These are phyloP conservation scores for Andrena marginata DNA, from an alignment of 2,888 invertebrate species.

Conservation along the genomic window DNA sequence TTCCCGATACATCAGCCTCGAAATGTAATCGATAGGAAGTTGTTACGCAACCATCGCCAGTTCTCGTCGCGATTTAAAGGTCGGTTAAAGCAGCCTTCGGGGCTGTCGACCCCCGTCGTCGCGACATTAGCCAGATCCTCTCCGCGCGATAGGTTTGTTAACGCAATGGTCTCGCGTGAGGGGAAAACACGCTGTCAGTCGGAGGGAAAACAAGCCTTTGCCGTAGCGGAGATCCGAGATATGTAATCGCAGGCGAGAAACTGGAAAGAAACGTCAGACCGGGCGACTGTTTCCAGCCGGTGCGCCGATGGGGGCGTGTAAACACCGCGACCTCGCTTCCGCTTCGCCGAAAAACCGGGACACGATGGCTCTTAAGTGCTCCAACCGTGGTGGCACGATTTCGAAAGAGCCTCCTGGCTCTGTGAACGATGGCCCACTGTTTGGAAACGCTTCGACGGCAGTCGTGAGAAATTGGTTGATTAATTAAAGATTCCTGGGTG, in stretches of 20 bases:
- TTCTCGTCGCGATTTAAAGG: slow-evolving; percentile 25
- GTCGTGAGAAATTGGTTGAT: neutral
- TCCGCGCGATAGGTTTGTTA: slow-evolving; percentile 22
- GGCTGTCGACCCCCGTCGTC: slow-evolving; percentile 9
- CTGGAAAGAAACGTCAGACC: slow-evolving; percentile 55
- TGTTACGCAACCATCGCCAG: neutral
- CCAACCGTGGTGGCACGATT: slow-evolving; percentile 13
- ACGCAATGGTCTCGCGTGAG: slow-evolving; percentile 28
- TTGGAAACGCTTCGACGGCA: neutral
- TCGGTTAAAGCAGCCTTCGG: neutral
- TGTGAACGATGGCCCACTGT: neutral
- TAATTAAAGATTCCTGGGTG: neutral
- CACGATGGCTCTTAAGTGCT: slow-evolving; percentile 31
- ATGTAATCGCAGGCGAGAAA: slow-evolving; percentile 58
- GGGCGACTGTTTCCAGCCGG: slow-evolving; percentile 37
- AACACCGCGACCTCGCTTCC: slow-evolving; percentile 52
- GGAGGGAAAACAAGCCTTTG: slow-evolving; percentile 39
- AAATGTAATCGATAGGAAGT: slow-evolving; percentile 1
- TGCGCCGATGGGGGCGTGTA: slow-evolving; percentile 54
- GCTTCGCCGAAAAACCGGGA: slow-evolving; percentile 16
- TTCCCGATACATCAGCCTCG: neutral
- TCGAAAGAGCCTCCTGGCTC: neutral
- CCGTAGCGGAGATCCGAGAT: slow-evolving; percentile 48
- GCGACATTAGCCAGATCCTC: slow-evolving; percentile 36
- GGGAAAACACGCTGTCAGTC: slow-evolving; percentile 27